phyloP scores from a whole-genome alignment of 2,113 vertebrate species.

The Microcebus murinus region DNA sequence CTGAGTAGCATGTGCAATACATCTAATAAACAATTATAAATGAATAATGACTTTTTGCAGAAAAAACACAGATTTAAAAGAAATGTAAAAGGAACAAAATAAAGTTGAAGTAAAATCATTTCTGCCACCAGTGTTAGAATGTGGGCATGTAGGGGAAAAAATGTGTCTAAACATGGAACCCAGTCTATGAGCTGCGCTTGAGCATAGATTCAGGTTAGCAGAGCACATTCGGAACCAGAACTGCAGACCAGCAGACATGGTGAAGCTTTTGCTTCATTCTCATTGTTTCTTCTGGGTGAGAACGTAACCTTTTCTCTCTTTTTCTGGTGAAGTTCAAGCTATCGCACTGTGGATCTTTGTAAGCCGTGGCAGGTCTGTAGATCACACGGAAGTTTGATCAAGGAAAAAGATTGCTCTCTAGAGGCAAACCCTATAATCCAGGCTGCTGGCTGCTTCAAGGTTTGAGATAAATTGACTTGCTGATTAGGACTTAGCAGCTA shows the following conservation, averaged over 20 bases:
- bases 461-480: slow-evolving; percentile 57
- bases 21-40: slow-evolving; percentile 78
- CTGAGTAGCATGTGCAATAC: slow-evolving; percentile 68
- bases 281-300: not conserved
- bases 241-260: not conserved
- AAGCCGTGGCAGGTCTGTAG: not conserved
- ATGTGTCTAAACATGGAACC: not conserved
- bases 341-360: not conserved
- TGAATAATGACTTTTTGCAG: slow-evolving; percentile 74
- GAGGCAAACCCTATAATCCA: slow-evolving; percentile 50
- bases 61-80: slow-evolving; percentile 1
- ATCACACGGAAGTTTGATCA: slow-evolving; percentile 34
- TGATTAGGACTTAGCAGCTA: slow-evolving; percentile 27
- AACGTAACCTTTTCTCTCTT: not conserved
- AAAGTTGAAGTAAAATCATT: slow-evolving; percentile 17
- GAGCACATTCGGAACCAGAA: rapidly evolving
- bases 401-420: not conserved
- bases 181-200: not conserved
- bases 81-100: not conserved
- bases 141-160: too few species aligned
- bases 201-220: not conserved
- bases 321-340: not conserved
- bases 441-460: not conserved
- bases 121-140: not conserved
- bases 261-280: not conserved